A percentile compares a stretch with the other conserved stretches of the same genome.
Conservation (phyloP, 2,113 vertebrate genomes). For the Trichechus manatus region DNA sequence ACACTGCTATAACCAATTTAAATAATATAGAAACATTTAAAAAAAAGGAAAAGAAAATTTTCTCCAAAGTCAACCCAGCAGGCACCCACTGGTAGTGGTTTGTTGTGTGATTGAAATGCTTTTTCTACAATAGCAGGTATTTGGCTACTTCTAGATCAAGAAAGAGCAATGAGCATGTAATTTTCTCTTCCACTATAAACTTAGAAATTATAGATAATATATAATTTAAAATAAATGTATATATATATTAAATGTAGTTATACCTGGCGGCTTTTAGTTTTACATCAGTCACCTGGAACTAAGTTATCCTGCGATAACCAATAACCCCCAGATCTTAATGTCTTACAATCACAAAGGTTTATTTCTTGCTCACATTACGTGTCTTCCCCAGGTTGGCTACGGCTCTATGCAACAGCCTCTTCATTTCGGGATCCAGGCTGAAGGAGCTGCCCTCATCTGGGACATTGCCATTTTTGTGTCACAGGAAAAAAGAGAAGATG, state of each 20-base stretch:
- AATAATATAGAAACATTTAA: constrained; percentile 9
- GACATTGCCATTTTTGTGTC: not conserved
- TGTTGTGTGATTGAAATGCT: not conserved
- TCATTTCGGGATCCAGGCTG: not conserved
- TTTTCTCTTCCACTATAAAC: not conserved
- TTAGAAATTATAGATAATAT: constrained; percentile 10
- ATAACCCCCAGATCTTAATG: not conserved
- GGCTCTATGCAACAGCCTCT: not conserved
- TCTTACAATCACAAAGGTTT: not conserved
- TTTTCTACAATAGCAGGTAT: not conserved
- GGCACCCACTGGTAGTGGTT: not conserved
- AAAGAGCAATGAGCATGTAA: not conserved
- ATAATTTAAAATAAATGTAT: not conserved
- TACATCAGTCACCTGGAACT: constrained; percentile 25
- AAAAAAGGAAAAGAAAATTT: constrained; percentile 15
- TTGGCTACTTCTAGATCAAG: not conserved
- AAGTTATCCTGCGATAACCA: not conserved
- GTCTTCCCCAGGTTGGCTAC: not conserved
- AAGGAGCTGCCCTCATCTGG: not conserved
- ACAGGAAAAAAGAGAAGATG: not conserved
- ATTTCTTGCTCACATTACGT: not conserved
- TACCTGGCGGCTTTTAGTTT: constrained; percentile 19
- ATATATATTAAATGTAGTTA: not conserved
- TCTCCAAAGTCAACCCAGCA: not conserved
- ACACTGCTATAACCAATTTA: not conserved